These are phyloP conservation scores for Caenorhabditis parvicauda DNA, from an alignment of 2,888 invertebrate genomes.

Conservation along the genomic window DNA sequence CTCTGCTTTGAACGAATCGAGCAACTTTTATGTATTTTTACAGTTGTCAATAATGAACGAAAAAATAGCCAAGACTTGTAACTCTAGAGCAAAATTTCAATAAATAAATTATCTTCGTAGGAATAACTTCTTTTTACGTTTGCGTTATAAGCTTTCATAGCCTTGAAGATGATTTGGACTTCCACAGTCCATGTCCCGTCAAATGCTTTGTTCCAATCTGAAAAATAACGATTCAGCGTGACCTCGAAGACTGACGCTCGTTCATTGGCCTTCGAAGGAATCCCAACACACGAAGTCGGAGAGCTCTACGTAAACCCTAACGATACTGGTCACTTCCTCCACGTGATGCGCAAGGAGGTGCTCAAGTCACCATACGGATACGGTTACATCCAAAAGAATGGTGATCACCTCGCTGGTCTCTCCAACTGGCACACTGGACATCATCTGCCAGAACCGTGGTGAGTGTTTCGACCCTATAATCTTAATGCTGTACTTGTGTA, in stretches of 20 bases:
- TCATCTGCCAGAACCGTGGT: conserved; percentile 53
- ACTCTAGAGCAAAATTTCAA: too few relatives aligned
- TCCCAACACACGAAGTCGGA: conserved; percentile 50
- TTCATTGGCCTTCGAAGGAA: conserved; percentile 44
- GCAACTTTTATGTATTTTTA: too few relatives aligned
- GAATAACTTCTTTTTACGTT: too few relatives aligned
- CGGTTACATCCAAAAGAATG: conserved; percentile 50
- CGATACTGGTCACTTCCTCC: conserved; percentile 53
- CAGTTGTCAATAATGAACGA: too few relatives aligned
- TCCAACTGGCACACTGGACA: conserved; percentile 41
- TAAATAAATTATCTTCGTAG: too few relatives aligned
- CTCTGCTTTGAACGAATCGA: too few relatives aligned
- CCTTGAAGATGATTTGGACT: background rate
- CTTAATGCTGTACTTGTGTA: too few relatives aligned
- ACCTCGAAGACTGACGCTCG: conserved; percentile 50
- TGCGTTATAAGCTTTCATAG: too few relatives aligned
- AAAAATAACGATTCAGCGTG: conserved; percentile 28
- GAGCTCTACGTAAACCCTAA: conserved; percentile 57
- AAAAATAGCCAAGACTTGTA: too few relatives aligned
- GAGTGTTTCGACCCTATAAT: too few relatives aligned
- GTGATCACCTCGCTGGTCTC: conserved; percentile 40
- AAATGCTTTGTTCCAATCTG: background rate
- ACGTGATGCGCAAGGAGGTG: conserved; percentile 56
- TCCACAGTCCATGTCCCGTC: too few relatives aligned
- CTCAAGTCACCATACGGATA: conserved; percentile 54